Percentiles rank a stretch among this genome's conserved stretches.
phyloP scores from a whole-genome alignment of 23 tunicate genomes.

The Ascidia mentula region DNA sequence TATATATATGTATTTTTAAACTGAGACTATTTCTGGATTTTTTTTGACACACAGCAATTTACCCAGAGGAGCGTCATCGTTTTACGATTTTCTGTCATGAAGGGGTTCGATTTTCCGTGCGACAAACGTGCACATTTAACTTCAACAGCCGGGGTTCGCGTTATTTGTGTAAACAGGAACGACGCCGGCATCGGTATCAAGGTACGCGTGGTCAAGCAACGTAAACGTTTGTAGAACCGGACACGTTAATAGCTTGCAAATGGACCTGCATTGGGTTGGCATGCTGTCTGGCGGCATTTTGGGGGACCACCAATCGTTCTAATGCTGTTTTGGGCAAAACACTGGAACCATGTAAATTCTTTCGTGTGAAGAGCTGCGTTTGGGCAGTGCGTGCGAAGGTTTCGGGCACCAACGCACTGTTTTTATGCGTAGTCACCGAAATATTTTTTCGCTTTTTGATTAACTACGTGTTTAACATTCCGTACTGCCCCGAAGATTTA shows the following conservation, averaged over 20 bases:
- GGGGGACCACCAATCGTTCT: background rate
- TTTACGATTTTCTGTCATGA: too few species aligned
- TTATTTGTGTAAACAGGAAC: background rate
- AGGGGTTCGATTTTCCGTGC: too few species aligned
- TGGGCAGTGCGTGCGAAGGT: background rate
- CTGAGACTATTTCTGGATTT: too few species aligned
- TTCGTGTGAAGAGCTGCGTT: background rate
- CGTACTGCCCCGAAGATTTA: too few species aligned
- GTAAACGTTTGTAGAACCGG: background rate
- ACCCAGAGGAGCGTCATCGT: too few species aligned
- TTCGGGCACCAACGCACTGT: too few species aligned
- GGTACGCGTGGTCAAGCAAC: conserved; percentile 8
- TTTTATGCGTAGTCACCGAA: too few species aligned
- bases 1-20: too few species aligned
- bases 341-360: background rate
- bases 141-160: background rate
- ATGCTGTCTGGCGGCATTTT: background rate
- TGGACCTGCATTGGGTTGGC: background rate
- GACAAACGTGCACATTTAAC: background rate
- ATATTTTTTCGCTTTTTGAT: too few species aligned
- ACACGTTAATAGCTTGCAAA: conserved; percentile 10
- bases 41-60: too few species aligned
- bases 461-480: too few species aligned
- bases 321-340: background rate
- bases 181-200: background rate